Conservation (phyloP, 2,113 vertebrate genomes). For the Struthio camelus region DNA sequence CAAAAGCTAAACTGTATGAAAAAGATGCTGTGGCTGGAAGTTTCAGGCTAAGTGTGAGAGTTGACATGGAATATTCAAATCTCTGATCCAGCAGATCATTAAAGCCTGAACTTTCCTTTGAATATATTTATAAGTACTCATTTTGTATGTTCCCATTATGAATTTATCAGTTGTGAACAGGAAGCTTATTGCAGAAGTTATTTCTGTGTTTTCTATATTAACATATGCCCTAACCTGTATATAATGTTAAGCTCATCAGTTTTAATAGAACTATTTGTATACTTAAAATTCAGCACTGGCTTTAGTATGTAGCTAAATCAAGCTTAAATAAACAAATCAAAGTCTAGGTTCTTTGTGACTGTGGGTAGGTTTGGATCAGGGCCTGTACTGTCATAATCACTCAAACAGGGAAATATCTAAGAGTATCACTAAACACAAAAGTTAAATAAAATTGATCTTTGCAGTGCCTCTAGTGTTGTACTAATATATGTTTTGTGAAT, state of each 20-base stretch:
- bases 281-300: conserved; percentile 53
- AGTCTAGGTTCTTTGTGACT: conserved; percentile 18
- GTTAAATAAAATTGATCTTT: background rate
- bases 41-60: background rate
- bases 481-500: background rate
- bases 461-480: background rate
- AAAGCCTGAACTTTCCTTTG: background rate
- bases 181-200: background rate
- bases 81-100: background rate
- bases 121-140: background rate
- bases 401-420: conserved; percentile 6
- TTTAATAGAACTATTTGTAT: background rate
- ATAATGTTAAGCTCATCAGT: conserved; percentile 20
- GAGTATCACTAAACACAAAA: background rate
- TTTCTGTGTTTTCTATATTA: background rate
- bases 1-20: background rate
- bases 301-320: conserved; percentile 43
- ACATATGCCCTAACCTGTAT: background rate
- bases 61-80: background rate
- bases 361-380: conserved; percentile 8
- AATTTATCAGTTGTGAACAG: conserved; percentile 20
- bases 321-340: conserved; percentile 35
- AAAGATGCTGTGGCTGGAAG: background rate
- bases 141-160: background rate
- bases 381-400: background rate